Base-by-base conservation (phyloP, 2,888 invertebrate genomes). In the Ashinkailepas kermadecensis region DNA sequence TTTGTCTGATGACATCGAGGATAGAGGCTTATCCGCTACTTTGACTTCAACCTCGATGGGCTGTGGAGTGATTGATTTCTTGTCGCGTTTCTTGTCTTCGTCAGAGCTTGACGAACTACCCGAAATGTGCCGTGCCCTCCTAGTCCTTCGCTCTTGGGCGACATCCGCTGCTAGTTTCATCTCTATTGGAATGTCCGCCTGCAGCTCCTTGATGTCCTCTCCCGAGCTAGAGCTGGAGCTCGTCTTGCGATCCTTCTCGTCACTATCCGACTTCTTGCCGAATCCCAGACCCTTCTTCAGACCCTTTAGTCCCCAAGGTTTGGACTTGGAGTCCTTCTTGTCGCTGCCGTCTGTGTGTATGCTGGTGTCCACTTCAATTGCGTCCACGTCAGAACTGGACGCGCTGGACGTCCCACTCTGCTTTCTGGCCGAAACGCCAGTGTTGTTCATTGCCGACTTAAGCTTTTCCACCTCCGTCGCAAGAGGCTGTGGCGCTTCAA, bases 1-100 rank as follows among this genome's bases (percentile, higher is more conserved):
- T 21, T 54, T 74, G 2, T 74, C 74, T 7, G 25, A 1, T 13
- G 15, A 7, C 18, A 74, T 6, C 8, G 54, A 74, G 9, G 74
- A 74, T 8, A 74, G 25, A 3, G 74, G 74, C 4, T 15, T 74
- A 13, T 74, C 74, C 4, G 74, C 74, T 2, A 74, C 74, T 18
- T 74, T 74, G 18, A 74, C 74, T 13, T 74, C 74, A 2, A 74
- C 74, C 54, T 74, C 74, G 21, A 74, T 74, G 6, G 74, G 74
- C 74, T 74, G 74, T 13, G 74, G 74, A 6, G 74, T 13, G 18
- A 74, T 54, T 1, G 54, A 6, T 10, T 54, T 74, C 4, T 74
- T 74, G 18, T 54, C 74, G 39, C 8, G 13, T 8, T 11, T 25
- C 12, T 74, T 74, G 18, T 74, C 74, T 2, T 74, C 74, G 54